Conservation (phyloP, 2,113 vertebrate species). For the Chaetodon auriga region DNA sequence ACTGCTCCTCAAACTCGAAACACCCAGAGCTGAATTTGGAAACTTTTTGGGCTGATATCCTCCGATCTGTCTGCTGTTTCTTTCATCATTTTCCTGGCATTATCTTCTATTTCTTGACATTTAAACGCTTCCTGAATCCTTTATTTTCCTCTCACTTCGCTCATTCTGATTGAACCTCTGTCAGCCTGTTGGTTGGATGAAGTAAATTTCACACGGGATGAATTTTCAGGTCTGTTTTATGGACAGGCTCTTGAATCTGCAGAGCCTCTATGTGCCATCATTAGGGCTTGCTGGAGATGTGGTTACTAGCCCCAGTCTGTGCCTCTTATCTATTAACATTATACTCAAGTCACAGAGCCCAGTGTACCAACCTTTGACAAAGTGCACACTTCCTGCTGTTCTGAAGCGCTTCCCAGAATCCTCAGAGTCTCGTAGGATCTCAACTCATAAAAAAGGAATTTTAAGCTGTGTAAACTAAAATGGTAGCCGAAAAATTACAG, state of each 20-base stretch:
- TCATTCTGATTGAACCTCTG: not conserved
- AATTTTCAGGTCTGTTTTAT: not conserved
- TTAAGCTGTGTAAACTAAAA: not conserved
- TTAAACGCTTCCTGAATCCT: not conserved
- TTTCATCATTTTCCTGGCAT: constrained; percentile 18
- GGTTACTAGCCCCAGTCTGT: not conserved
- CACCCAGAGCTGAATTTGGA: not conserved
- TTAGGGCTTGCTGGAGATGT: not conserved
- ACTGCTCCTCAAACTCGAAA: not conserved
- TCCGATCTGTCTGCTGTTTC: not conserved
- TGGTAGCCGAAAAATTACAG: not conserved
- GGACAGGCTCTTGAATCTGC: not conserved
- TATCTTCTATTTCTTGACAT: constrained; percentile 21
- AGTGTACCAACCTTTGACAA: not conserved
- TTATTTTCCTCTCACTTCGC: constrained; percentile 33
- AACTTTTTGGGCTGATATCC: not conserved
- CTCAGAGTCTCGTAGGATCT: not conserved
- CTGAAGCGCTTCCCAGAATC: not conserved
- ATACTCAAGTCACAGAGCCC: not conserved
- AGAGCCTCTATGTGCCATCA: not conserved
- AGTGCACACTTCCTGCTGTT: not conserved
- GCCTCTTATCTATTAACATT: not conserved
- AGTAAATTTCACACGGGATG: not conserved
- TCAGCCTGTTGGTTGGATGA: not conserved
- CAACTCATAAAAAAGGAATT: not conserved